Evolutionary conservation across 92 coral and sea anemone genomes (phyloP), one percentile per base, ranked within the genome.

Genomic region (Porites rus): DNA sequence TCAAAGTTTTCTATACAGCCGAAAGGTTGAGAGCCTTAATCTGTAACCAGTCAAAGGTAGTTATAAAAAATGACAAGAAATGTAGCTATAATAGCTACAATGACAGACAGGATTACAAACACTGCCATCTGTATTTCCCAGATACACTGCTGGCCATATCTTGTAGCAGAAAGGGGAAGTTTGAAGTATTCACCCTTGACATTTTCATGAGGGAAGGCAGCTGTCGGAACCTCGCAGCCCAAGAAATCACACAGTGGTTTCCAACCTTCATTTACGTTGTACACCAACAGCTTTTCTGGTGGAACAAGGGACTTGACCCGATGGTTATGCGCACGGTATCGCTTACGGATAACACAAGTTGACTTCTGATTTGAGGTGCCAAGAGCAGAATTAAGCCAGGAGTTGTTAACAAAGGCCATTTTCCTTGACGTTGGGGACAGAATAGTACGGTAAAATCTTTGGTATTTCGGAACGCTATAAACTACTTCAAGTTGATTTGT

Each of bases 241-340:
- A 38, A 81, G 83, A 88, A 88, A 51, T 82, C 83, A 76, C 91
- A 88, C 82, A 88, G 65, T 18, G 91, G 88, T 54, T 88, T 51
- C 91, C 91, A 88, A 51, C 91, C 91, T 56, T 88, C 54, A 17
- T 82, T 71, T 31, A 88, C 87, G 50, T 56, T 82, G 83, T 75
- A 88, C 31, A 81, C 77, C 22, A 88, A 75, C 58, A 88, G 83
- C 83, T 88, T 88, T 28, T 88, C 91, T 65, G 73, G 56, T 19
- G 87, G 91, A 82, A 88, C 91, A 38, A 38, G 46, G 46, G 46
- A 38, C 46, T 38, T 38, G 46, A 38, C 46, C 46, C 46, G 46
- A 38, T 81, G 82, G 78, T 88, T 88, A 78, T 88, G 91, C 69
- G 54, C 59, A 46, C 83, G 83, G 38, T 53, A 88, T 21, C 88